phyloP scores from a whole-genome alignment of 2,797 vertebrate species.

The Malurus splendens region DNA sequence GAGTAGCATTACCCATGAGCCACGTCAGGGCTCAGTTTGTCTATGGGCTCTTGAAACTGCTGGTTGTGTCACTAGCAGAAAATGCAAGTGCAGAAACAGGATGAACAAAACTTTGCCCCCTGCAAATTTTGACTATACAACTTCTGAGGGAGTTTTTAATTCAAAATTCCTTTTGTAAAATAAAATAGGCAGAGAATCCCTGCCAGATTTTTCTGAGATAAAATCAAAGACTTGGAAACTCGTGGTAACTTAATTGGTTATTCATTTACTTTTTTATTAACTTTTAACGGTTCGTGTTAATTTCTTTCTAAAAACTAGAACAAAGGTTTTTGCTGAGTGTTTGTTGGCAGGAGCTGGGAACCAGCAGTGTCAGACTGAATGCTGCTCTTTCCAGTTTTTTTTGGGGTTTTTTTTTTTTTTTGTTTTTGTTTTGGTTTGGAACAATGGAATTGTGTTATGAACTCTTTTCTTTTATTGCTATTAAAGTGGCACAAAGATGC shows the following conservation, averaged over 20 bases:
- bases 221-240: background rate
- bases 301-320: background rate
- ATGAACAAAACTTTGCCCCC: background rate
- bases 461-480: background rate
- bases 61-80: accelerated
- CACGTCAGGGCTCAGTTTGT: background rate
- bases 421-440: background rate
- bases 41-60: background rate
- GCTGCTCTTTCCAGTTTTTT: background rate
- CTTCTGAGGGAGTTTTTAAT: background rate
- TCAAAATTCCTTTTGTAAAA: background rate
- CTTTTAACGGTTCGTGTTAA: background rate
- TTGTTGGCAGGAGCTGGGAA: background rate
- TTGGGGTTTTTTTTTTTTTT: background rate
- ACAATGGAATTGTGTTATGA: background rate
- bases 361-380: background rate
- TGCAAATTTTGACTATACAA: background rate
- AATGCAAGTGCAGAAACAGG: background rate
- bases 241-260: background rate
- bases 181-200: background rate
- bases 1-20: background rate
- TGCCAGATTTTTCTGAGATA: background rate
- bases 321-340: background rate
- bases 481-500: background rate
- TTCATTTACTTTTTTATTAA: background rate